These are phyloP conservation scores for Corella eumyota DNA, from an alignment of 23 tunicate genomes.

Conservation along the genomic window DNA sequence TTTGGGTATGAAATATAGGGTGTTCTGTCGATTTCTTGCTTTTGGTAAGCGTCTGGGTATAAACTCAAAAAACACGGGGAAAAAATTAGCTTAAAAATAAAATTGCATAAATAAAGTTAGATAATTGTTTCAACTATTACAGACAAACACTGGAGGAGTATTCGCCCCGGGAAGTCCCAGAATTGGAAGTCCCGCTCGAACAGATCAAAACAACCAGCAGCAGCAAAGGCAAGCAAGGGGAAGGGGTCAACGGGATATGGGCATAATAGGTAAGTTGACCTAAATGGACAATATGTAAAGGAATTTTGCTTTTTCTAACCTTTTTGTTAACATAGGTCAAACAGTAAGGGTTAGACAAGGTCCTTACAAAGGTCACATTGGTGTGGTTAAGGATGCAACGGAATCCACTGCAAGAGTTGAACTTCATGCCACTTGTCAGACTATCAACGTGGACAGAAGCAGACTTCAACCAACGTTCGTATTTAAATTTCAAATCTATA, in stretches of 20 bases:
- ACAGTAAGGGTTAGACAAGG: conserved; percentile 94
- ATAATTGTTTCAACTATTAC: too few relatives aligned
- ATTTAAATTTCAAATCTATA: neutral
- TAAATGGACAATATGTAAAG: too few relatives aligned
- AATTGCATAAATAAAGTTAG: too few relatives aligned
- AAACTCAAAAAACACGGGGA: too few relatives aligned
- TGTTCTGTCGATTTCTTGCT: too few relatives aligned
- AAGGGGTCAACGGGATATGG: conserved; percentile 77
- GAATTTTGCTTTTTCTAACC: too few relatives aligned
- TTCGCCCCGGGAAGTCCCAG: conserved; percentile 87
- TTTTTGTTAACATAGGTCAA: conserved; percentile 31
- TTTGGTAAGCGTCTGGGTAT: too few relatives aligned
- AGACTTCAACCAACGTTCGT: conserved; percentile 66
- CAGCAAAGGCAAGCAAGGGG: conserved; percentile 39
- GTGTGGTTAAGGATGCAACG: conserved; percentile 98
- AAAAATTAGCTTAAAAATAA: too few relatives aligned
- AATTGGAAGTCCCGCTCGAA: conserved; percentile 77
- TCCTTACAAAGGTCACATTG: conserved; percentile 97
- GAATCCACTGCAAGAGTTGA: conserved; percentile 91
- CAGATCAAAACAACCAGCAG: conserved; percentile 8
- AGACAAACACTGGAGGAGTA: too few relatives aligned
- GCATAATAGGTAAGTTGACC: conserved; percentile 69
- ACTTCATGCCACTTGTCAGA: conserved; percentile 92
- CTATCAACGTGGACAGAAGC: conserved; percentile 82
- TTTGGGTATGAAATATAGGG: too few relatives aligned